Evolutionary conservation across 2,888 invertebrate genomes (phyloP).

Genomic region (Limulus polyphemus): DNA sequence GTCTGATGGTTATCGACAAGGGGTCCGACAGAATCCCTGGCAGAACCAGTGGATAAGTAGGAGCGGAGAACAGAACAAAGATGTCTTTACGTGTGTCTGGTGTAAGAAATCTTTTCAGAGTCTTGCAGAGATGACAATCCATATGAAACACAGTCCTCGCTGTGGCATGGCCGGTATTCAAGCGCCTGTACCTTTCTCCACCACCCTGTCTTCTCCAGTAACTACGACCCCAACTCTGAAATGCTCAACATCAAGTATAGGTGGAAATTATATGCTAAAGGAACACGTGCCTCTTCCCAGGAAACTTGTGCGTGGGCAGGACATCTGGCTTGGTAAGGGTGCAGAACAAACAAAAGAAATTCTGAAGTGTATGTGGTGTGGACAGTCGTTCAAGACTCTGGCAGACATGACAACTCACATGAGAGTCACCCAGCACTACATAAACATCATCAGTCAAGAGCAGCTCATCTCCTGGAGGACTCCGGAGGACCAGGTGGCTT

Average conservation of each 20-base stretch:
- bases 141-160: constrained; percentile 97
- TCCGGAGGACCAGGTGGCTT: constrained; percentile 59
- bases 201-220: constrained; percentile 8
- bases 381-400: constrained; percentile 87
- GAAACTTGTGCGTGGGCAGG: constrained; percentile 90
- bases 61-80: constrained; percentile 74
- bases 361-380: constrained; percentile 97
- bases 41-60: constrained; percentile 97
- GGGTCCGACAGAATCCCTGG: constrained; percentile 50
- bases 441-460: constrained; percentile 93
- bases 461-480: constrained; percentile 93
- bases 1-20: background rate
- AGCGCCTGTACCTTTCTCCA: constrained; percentile 15
- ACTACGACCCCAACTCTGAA: constrained; percentile 15
- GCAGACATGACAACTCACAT: constrained; percentile 97
- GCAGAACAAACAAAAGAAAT: constrained; percentile 95
- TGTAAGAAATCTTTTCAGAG: constrained; percentile 94
- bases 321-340: constrained; percentile 94
- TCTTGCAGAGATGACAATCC: constrained; percentile 81
- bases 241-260: constrained; percentile 21
- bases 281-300: constrained; percentile 91
- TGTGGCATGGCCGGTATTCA: constrained; percentile 44
- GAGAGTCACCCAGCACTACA: constrained; percentile 97
- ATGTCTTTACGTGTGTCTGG: constrained; percentile 94
- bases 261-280: constrained; percentile 37